These are phyloP conservation scores for Nasonovia ribisnigri DNA, from an alignment of 2,888 invertebrate genomes.

Conservation along the genomic window DNA sequence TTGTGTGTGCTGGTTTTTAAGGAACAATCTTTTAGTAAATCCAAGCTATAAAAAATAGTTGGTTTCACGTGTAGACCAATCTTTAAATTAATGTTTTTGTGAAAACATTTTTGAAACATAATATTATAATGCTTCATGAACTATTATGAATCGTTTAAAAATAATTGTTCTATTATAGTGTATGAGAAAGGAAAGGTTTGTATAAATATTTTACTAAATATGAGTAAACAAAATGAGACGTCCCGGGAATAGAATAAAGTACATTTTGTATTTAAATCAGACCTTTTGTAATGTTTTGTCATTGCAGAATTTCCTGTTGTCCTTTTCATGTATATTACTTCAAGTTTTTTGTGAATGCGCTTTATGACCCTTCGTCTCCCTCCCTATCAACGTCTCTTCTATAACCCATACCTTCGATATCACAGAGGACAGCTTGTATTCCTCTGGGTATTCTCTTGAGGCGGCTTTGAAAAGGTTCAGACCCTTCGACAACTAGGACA, in stretches of 20 bases:
- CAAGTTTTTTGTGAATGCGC: background rate
- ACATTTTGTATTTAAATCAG: slow-evolving; percentile 25
- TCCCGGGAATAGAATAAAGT: slow-evolving; percentile 7
- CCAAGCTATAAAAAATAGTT: background rate
- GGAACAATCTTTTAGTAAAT: background rate
- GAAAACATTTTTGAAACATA: background rate
- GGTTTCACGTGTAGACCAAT: background rate
- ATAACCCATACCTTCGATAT: slow-evolving; percentile 26
- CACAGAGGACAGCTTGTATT: slow-evolving; percentile 3
- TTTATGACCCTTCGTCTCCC: background rate
- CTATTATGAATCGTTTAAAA: slow-evolving; percentile 15
- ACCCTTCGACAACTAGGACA: slow-evolving; percentile 16
- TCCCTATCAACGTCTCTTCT: background rate
- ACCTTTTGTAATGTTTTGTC: slow-evolving; percentile 43
- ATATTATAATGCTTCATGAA: background rate
- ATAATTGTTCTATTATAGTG: background rate
- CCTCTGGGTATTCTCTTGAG: slow-evolving; percentile 33
- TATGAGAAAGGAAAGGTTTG: background rate
- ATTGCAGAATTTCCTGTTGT: slow-evolving; percentile 17
- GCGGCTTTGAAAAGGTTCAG: slow-evolving; percentile 17
- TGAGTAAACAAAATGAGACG: background rate
- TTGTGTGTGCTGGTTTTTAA: background rate
- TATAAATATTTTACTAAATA: slow-evolving; percentile 21
- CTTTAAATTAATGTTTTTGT: background rate
- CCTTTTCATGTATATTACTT: slow-evolving; percentile 34